Conservation (phyloP, 2,113 vertebrate genomes). For the Regulus satrapa region DNA sequence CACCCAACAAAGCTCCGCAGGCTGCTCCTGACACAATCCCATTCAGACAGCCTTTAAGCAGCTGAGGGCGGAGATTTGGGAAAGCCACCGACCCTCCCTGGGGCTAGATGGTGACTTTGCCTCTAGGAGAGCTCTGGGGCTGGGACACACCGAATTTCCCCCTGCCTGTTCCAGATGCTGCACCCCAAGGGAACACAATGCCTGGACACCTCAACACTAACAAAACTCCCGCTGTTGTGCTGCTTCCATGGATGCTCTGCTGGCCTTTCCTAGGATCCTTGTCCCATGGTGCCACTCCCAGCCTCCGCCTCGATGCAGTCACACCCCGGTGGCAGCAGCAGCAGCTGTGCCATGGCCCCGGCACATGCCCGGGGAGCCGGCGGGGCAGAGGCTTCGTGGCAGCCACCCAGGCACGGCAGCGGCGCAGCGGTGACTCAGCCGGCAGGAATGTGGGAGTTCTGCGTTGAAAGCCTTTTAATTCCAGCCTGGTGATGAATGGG, state of each 20-base stretch:
- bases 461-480: conserved; percentile 59
- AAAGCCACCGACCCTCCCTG: neutral
- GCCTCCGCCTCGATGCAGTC: accelerated
- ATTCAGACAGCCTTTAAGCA: neutral
- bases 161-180: accelerated
- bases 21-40: neutral
- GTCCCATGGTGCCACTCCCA: accelerated
- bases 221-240: accelerated
- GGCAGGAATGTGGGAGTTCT: conserved; percentile 69
- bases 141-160: neutral
- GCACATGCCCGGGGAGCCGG: neutral
- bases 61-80: accelerated
- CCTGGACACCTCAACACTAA: neutral
- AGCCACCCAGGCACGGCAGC: neutral
- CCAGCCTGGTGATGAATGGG: conserved; percentile 65
- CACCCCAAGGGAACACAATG: accelerated
- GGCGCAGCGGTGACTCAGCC: conserved; percentile 52
- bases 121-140: neutral
- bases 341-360: neutral
- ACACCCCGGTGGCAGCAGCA: neutral
- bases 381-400: accelerated
- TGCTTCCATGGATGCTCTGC: accelerated
- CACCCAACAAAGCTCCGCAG: neutral
- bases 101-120: neutral
- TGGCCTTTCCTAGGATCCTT: neutral